phyloP scores from a whole-genome alignment of 92 coral and sea anemone species.

The Epizoanthus scotinus region DNA sequence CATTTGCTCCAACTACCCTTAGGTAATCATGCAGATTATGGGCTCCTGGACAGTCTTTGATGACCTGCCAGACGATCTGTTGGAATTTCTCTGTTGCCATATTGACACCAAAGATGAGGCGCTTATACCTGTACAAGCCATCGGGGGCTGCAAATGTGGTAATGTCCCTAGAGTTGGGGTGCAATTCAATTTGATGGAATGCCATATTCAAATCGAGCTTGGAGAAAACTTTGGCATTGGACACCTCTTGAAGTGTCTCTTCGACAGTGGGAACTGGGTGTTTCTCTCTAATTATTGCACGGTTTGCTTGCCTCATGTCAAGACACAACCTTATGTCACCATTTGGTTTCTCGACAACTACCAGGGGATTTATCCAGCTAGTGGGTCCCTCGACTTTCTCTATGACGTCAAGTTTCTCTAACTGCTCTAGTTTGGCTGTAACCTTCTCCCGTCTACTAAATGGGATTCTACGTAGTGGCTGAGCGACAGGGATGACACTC shows the following conservation, averaged over 20 bases:
- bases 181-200: constrained; percentile 62
- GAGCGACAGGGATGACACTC: constrained; percentile 46
- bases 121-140: constrained; percentile 8
- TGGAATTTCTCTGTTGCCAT: constrained; percentile 50
- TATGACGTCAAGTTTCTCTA: constrained; percentile 28
- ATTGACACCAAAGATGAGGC: constrained; percentile 42
- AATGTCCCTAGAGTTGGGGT: constrained; percentile 65
- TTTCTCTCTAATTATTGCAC: constrained; percentile 53
- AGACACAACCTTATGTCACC: constrained; percentile 54
- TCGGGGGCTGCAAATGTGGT: constrained; percentile 62
- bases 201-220: no score
- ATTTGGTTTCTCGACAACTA: constrained; percentile 55
- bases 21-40: constrained; percentile 61
- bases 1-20: constrained; percentile 52
- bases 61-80: constrained; percentile 48
- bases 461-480: constrained; percentile 43
- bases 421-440: no score
- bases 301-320: constrained; percentile 62
- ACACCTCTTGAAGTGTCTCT: no score
- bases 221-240: no score
- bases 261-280: constrained; percentile 67
- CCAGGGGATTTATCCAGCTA: constrained; percentile 52
- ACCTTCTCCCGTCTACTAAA: neutral
- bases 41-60: constrained; percentile 59
- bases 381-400: constrained; percentile 56